Evolutionary conservation across 2,888 invertebrate genomes (phyloP).

Genomic region (Entomobrya proxima): DNA sequence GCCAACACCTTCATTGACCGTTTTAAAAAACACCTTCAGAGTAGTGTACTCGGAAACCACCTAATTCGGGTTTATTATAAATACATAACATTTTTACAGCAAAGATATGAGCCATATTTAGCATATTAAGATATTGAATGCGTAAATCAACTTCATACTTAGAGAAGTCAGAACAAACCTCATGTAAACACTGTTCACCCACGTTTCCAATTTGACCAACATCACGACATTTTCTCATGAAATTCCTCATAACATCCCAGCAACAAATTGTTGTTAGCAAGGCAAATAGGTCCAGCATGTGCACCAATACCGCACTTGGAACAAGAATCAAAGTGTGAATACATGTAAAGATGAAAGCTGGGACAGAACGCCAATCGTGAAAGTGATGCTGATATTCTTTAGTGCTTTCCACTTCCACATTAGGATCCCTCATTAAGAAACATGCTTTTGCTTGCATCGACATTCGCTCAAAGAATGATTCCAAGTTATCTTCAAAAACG

Average conservation of each 20-base stretch:
- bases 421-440: slow-evolving; percentile 46
- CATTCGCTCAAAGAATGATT: slow-evolving; percentile 53
- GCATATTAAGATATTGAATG: too few relatives aligned
- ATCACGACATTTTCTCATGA: slow-evolving; percentile 29
- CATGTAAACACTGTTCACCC: background rate
- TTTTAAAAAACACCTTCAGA: slow-evolving; percentile 39
- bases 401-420: background rate
- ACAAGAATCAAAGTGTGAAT: slow-evolving; percentile 56
- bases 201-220: background rate
- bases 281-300: slow-evolving; percentile 54
- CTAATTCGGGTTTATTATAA: background rate
- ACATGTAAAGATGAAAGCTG: slow-evolving; percentile 46
- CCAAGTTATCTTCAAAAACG: slow-evolving; percentile 36
- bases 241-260: slow-evolving; percentile 34
- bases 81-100: background rate
- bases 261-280: slow-evolving; percentile 59
- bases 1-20: slow-evolving; percentile 42
- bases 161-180: background rate
- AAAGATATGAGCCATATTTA: too few relatives aligned
- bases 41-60: slow-evolving; percentile 7
- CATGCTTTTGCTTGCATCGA: slow-evolving; percentile 51
- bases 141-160: too few relatives aligned
- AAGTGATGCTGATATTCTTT: background rate
- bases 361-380: slow-evolving; percentile 31
- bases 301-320: slow-evolving; percentile 55